Base-by-base conservation (phyloP, 2,113 vertebrate genomes). In the Euleptes europaea region DNA sequence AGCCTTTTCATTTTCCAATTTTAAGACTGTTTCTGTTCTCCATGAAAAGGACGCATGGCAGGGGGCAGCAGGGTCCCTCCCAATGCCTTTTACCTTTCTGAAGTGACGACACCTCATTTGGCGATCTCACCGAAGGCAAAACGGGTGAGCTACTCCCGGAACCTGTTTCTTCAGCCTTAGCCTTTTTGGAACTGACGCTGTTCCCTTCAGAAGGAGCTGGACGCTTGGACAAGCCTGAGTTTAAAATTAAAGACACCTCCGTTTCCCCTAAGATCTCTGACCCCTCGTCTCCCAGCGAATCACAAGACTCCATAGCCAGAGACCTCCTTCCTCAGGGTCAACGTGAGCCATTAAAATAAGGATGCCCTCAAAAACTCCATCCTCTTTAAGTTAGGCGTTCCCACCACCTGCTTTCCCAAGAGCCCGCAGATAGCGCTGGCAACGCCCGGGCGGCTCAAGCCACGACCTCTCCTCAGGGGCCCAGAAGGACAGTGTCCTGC, bases 121-220 rank as follows among this genome's bases (percentile, higher is more conserved):
- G 47, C 88, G 92, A 92, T 28, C 74, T 90, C 79, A 63, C 71
- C 82, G 89, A 28, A 88, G 86, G 35, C 31, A 74, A 84, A 33
- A 91, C 12, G 70, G 33, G 0, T 49, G 80, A 90, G 85, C 42
- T 84, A 75, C 60, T 88, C 90, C 86, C 88, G 88, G 83, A 88
- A 95, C 94, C 66, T 7, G 67, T 54, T 67, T 97, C 97, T 78
- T 7, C 84, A 15, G 89, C 49, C 88, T 96, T 97, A 12, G 92
- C 74, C 91, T 95, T 97, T 95, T 98, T 97, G 72, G 86, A 83
- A 72, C 82, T 85, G 78, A 78, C 91, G 87, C 88, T 95, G 60
- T 85, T 87, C 33, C 92, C 92, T 72, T 97, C 95, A 84, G 89
- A 91, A 89, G 89, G 42, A 84, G 94, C 86, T 77, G 81, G 90